Conservation (phyloP, 2,888 invertebrate genomes). For the Thymelicus lineola region DNA sequence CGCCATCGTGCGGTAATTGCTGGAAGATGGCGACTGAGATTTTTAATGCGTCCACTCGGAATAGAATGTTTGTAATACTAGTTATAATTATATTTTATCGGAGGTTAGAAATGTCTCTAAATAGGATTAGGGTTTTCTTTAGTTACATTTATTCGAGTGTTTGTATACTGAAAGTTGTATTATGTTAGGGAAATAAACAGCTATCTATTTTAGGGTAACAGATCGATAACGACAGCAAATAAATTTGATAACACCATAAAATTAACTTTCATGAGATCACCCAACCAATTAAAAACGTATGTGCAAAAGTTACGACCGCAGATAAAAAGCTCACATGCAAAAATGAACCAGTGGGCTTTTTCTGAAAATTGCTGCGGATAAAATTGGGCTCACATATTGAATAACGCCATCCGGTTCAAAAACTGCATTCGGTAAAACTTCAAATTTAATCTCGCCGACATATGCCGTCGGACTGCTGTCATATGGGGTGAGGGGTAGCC, state of each 20-base stretch:
- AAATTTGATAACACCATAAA: background rate
- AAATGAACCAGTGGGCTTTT: slow-evolving; percentile 30
- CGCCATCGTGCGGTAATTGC: slow-evolving; percentile 51
- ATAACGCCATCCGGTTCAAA: slow-evolving; percentile 36
- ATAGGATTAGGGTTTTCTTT: background rate
- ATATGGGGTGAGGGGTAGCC: slow-evolving; percentile 42
- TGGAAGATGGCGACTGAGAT: slow-evolving; percentile 46
- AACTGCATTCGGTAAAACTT: slow-evolving; percentile 75
- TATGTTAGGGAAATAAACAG: no score
- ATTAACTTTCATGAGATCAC: slow-evolving; percentile 2
- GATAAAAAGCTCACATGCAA: slow-evolving; percentile 27
- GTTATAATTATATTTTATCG: slow-evolving; percentile 8
- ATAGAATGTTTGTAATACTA: slow-evolving; percentile 28
- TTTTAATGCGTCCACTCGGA: slow-evolving; percentile 35
- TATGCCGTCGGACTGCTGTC: slow-evolving; percentile 59
- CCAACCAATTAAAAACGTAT: slow-evolving; percentile 34
- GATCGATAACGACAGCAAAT: no score
- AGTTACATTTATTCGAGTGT: no score
- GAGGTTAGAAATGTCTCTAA: background rate
- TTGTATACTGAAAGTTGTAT: no score
- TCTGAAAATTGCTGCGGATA: slow-evolving; percentile 34
- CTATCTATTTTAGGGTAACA: no score
- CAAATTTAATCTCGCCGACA: slow-evolving; percentile 80
- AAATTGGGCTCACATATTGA: slow-evolving; percentile 36
- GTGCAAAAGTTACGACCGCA: slow-evolving; percentile 31